Base-by-base conservation (phyloP, 2,113 vertebrate species). In the Gyps fulvus region DNA sequence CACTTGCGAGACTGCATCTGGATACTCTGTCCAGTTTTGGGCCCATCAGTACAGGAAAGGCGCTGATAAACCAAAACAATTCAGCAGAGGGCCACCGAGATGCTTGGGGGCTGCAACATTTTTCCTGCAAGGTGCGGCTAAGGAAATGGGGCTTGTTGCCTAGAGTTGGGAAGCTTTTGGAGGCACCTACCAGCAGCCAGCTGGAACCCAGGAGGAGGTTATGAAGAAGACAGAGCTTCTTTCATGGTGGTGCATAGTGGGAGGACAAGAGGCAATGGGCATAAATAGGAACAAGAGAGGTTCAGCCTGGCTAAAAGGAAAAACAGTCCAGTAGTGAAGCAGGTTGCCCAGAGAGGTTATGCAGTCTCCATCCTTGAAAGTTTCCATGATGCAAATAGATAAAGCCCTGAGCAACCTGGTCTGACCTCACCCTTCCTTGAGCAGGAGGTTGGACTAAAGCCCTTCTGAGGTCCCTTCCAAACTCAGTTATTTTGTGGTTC, bases 1-100 rank as follows among this genome's bases (percentile, higher is more conserved):
- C 0, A 5, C 27, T 45, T 61, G 16, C 25, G 47, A 67, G 23
- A 18, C 31, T 0, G 0, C 38, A 22, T 20, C 42, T 83, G 55
- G 54, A 36, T 1, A 2, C 18, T 80, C 36, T 32, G 38, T 47
- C 57, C 16, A 47, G 29, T 40, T 67, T 69, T 25, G 10, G 36
- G 36, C 22, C 34, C 16, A 13, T 32, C 34, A 54, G 5, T 57
- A 52, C 10, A 47, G 42, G 26, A 83, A 79, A 52, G 61, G 42
- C 0, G 1, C 29, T 74, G 62, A 42, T 70, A 63, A 69, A 70
- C 13, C 26, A 32, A 25, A 65, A 14, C 21, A 52, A 29, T 54
- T 89, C 55, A 81, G 38, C 26, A 74, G 61, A 76, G 43, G 27
- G 27, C 18, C 61, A 45, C 29, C 3, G 18, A 62, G 61, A 43